Conservation (phyloP, 2,888 invertebrate species). For the Chymomyza fuscimana region DNA sequence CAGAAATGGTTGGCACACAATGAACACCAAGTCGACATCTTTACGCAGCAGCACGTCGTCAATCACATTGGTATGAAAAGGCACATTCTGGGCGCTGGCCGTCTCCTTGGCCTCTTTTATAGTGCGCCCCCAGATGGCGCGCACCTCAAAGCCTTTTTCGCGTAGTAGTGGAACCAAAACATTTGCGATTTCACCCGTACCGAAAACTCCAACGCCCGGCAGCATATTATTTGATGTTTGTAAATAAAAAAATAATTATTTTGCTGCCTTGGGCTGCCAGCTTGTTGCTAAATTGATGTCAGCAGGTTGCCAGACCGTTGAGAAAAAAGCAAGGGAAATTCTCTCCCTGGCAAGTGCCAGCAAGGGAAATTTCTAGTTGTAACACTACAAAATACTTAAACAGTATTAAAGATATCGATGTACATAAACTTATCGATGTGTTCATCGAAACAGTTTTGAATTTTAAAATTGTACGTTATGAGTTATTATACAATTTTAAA, state of each 20-base stretch:
- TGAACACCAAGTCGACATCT: slow-evolving; percentile 96
- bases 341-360: too few relatives aligned
- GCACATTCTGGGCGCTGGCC: slow-evolving; percentile 90
- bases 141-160: slow-evolving; percentile 95
- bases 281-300: neutral
- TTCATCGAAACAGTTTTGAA: neutral
- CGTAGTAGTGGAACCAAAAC: slow-evolving; percentile 93
- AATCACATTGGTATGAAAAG: slow-evolving; percentile 93
- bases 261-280: neutral
- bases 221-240: slow-evolving; percentile 82
- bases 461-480: neutral
- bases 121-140: slow-evolving; percentile 96
- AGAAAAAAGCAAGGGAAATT: too few relatives aligned
- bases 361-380: too few relatives aligned
- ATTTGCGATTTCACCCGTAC: slow-evolving; percentile 86
- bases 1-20: slow-evolving; percentile 93
- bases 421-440: neutral
- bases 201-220: slow-evolving; percentile 96
- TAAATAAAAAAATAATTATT: neutral
- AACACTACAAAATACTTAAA: neutral
- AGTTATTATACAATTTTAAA: too few relatives aligned
- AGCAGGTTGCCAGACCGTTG: neutral
- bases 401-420: neutral
- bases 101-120: slow-evolving; percentile 85
- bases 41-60: slow-evolving; percentile 95